A percentile compares a stretch with the other conserved stretches of the same genome.
Conservation (phyloP, 2,888 invertebrate genomes). For the Andrena praecox region DNA sequence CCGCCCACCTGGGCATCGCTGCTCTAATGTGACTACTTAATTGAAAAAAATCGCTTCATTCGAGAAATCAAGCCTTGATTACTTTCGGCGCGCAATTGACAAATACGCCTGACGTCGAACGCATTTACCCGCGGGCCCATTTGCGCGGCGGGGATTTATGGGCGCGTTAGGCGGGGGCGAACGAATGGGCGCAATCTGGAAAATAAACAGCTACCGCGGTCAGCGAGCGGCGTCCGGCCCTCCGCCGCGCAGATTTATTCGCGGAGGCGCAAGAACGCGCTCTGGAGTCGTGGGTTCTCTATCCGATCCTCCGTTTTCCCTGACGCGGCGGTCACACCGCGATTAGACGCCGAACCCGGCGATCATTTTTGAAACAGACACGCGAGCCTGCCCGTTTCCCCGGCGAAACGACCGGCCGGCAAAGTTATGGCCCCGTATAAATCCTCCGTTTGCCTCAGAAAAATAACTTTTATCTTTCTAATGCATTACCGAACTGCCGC, state of each 20-base stretch:
- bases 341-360: conserved; percentile 16
- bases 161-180: conserved; percentile 16
- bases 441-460: background rate
- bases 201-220: conserved; percentile 44
- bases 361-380: background rate
- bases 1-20: too few species aligned
- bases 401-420: background rate
- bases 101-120: conserved; percentile 8
- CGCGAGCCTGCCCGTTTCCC: too few species aligned
- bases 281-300: conserved; percentile 11
- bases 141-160: conserved; percentile 18
- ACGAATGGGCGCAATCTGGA: conserved; percentile 51
- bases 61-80: too few species aligned
- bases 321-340: background rate
- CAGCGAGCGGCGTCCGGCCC: conserved; percentile 19
- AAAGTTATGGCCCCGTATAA: conserved; percentile 22
- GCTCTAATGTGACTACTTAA: too few species aligned
- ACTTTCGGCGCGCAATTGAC: conserved; percentile 11
- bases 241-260: conserved; percentile 32
- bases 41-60: too few species aligned
- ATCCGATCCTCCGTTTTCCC: conserved; percentile 7
- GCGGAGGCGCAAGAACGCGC: conserved; percentile 11
- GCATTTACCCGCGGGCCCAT: conserved; percentile 9
- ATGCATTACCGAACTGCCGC: background rate
- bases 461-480: conserved; percentile 1